Evolutionary conservation across 2,888 invertebrate species (phyloP).

Genomic region (Dinocampus coccinellae): DNA sequence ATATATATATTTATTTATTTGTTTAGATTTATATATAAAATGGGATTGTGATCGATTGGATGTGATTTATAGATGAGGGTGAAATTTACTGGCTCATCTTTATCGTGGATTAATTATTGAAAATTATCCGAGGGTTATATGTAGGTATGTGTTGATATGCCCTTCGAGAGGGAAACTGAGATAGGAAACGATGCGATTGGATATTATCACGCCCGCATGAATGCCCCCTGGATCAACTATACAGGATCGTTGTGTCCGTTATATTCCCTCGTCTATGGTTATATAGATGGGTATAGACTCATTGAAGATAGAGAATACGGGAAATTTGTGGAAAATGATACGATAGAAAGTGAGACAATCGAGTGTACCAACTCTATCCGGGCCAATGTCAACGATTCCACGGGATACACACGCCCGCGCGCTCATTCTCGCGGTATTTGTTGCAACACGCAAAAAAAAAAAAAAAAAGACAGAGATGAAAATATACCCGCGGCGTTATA

Average conservation of each 20-base stretch:
- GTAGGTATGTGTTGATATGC: conserved; percentile 7
- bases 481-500: conserved; percentile 26
- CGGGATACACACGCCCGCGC: conserved; percentile 44
- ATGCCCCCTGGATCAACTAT: conserved; percentile 9
- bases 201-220: conserved; percentile 53
- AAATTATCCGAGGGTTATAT: conserved; percentile 42
- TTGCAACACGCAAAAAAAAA: too few species aligned
- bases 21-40: too few species aligned
- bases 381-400: conserved; percentile 40
- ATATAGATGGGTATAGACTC: conserved; percentile 7
- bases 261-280: not conserved
- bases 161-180: conserved; percentile 5
- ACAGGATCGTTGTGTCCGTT: conserved; percentile 16
- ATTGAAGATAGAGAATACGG: conserved; percentile 7
- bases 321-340: conserved; percentile 12
- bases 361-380: conserved; percentile 42
- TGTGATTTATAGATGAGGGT: conserved; percentile 3
- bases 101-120: conserved; percentile 57
- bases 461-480: conserved; percentile 23
- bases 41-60: conserved; percentile 2
- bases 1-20: too few species aligned
- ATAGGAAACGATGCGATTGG: conserved; percentile 58
- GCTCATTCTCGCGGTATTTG: too few species aligned
- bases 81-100: conserved; percentile 39
- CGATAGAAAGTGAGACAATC: conserved; percentile 12